Evolutionary conservation across 2,888 invertebrate genomes (phyloP), one percentile per base, ranked within the genome.

Genomic region (Smittia aterrima): DNA sequence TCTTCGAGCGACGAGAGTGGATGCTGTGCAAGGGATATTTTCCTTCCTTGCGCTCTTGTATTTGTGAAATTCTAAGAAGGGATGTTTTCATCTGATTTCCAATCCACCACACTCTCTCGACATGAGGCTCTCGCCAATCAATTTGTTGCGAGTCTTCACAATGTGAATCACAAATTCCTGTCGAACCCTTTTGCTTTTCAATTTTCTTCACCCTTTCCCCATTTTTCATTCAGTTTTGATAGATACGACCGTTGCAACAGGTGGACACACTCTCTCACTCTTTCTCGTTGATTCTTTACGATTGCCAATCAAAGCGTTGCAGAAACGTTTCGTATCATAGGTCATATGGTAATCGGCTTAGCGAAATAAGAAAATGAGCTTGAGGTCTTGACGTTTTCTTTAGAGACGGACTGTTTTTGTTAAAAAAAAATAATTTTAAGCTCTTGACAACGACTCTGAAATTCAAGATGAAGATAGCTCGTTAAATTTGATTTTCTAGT

Each of bases 161-260:
- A 32, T 32, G 2, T 11, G 16, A n/a, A n/a, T 47, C n/a, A 47
- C 47, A 11, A n/a, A n/a, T n/a, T 47, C 47, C 47, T 47, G 16
- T 47, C 16, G 58, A 58, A 58, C 22, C 22, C 58, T 58, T 47
- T 32, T 47, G 13, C 58, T 13, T 20, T 58, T 58, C 58, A 22
- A 58, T 58, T 58, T 22, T 18, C 58, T 18, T 58, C 20, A 1
- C 22, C 58, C 22, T 58, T 58, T 22, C 58, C 22, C 20, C 58
- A 58, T 18, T 58, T 58, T 58, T 58, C 58, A 58, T 58, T 6
- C 47, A 47, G 16, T 47, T 47, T 47, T 47, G 47, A 47, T 47
- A n/a, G n/a, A 47, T 47, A n/a, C 6, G 11, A 32, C 47, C 47
- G 22, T 58, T 7, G 58, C 58, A 58, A 58, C 58, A 58, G 22